phyloP scores from a whole-genome alignment of 1,140 invertebrate species.

The Drosophila erecta region DNA sequence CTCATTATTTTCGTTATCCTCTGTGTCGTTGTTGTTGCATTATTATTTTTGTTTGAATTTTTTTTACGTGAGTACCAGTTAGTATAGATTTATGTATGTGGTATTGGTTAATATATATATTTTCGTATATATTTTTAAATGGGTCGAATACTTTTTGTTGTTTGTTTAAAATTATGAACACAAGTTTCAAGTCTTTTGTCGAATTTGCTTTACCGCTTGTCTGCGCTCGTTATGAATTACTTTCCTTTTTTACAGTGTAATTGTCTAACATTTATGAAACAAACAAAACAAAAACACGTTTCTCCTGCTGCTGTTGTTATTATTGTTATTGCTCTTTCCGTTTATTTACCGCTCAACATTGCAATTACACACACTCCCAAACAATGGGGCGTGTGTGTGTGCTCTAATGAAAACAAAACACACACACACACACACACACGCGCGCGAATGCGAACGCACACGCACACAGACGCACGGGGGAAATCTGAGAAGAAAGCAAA shows the following conservation, averaged over 20 bases:
- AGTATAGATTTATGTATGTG: slow-evolving; percentile 36
- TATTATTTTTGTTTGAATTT: slow-evolving; percentile 5
- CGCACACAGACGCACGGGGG: slow-evolving; percentile 13
- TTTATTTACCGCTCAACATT: slow-evolving; percentile 39
- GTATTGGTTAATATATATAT: slow-evolving; percentile 42
- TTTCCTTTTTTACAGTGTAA: slow-evolving; percentile 3
- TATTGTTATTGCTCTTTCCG: slow-evolving; percentile 32
- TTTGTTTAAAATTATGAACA: slow-evolving; percentile 78
- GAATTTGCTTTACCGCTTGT: slow-evolving; percentile 31
- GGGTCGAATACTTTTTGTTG: slow-evolving; percentile 46
- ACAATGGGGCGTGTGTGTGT: slow-evolving; percentile 49
- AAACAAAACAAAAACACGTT: slow-evolving; percentile 17
- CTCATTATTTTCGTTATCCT: slow-evolving; percentile 19
- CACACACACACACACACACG: slow-evolving; percentile 16
- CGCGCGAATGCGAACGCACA: slow-evolving; percentile 7
- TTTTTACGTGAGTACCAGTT: slow-evolving; percentile 27
- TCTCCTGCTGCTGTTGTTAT: neutral
- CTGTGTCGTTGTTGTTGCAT: slow-evolving; percentile 39
- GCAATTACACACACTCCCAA: slow-evolving; percentile 29
- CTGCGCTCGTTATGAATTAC: neutral
- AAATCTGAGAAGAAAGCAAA: slow-evolving; percentile 32
- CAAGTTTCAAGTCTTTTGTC: slow-evolving; percentile 75
- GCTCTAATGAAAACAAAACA: slow-evolving; percentile 49
- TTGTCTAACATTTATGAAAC: slow-evolving; percentile 19
- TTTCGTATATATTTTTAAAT: slow-evolving; percentile 29